Evolutionary conservation across 1,140 invertebrate species (phyloP).

Genomic region (Ericerus pela): DNA sequence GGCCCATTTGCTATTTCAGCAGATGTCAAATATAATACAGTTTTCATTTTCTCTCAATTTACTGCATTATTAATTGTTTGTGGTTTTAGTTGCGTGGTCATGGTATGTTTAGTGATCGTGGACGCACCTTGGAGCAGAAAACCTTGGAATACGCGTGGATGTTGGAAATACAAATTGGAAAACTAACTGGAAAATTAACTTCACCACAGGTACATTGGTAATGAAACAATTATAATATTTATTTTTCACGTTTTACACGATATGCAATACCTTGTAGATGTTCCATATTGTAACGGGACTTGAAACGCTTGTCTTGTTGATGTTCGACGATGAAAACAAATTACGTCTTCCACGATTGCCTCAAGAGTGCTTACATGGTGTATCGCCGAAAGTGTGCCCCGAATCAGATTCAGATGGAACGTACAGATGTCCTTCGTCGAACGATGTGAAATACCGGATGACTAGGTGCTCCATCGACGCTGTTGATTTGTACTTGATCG

Average conservation of each 20-base stretch:
- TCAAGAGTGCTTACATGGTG: slow-evolving; percentile 71
- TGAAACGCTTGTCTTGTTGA: slow-evolving; percentile 75
- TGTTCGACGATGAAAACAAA: slow-evolving; percentile 77
- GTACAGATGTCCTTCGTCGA: slow-evolving; percentile 57
- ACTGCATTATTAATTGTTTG: slow-evolving; percentile 48
- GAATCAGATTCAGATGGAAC: slow-evolving; percentile 49
- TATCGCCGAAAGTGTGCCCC: slow-evolving; percentile 56
- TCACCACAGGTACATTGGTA: slow-evolving; percentile 42
- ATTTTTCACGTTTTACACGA: neutral
- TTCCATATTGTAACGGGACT: slow-evolving; percentile 72
- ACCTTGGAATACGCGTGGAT: slow-evolving; percentile 95
- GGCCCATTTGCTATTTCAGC: slow-evolving; percentile 9
- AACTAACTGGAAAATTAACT: slow-evolving; percentile 62
- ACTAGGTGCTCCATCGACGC: slow-evolving; percentile 78
- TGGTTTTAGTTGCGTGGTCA: slow-evolving; percentile 62
- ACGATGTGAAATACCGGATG: slow-evolving; percentile 92
- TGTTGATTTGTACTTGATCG: slow-evolving; percentile 79
- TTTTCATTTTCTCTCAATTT: slow-evolving; percentile 64
- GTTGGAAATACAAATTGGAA: slow-evolving; percentile 66
- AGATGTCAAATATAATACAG: no score
- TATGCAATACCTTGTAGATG: slow-evolving; percentile 34
- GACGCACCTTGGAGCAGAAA: slow-evolving; percentile 75
- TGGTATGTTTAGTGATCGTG: slow-evolving; percentile 91
- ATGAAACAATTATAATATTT: neutral
- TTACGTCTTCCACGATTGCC: slow-evolving; percentile 59